Base-by-base conservation (phyloP, 2,888 invertebrate species). In the Gonocerus acuteangulatus region DNA sequence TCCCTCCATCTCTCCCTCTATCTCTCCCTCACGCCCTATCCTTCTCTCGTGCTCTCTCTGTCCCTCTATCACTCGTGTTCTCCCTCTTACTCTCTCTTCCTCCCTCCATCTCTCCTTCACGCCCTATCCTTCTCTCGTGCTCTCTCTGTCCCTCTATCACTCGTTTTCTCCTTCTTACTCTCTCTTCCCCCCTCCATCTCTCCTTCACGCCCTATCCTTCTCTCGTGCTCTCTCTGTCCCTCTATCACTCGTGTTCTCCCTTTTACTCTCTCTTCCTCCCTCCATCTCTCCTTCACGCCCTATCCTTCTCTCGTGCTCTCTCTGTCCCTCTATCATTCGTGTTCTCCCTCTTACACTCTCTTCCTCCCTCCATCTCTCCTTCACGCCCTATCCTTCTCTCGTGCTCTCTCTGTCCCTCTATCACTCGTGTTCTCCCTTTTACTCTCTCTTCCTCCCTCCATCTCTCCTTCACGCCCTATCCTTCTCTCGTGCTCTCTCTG, bases 1-100 rank as follows among this genome's bases (percentile, higher is more conserved):
- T 48, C 23, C 22, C 48, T 48, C 48, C n/a, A n/a, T 48, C 48
- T 48, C 48, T 48, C 48, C 22, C 48, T 48, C 48, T 11, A 21
- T 13, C n/a, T 13, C n/a, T 13, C 42, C 16, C n/a, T 13, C n/a
- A 3, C n/a, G 3, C 42, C 13, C 42, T 42, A 4, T 42, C 42
- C 13, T n/a, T 42, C 42, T 42, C 42, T 42, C 42, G 4, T n/a
- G 4, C 42, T 42, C 42, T 42, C 42, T 42, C 42, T 42, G 7
- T 42, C 42, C 13, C 42, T 42, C 42, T 42, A 4, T 42, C 42
- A 9, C 42, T 42, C 42, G 4, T n/a, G 4, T n/a, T 13, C 42
- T 42, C 42, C 13, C 42, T 42, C 42, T 42, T n/a, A 9, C 42
- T 42, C 42, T 42, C 42, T 42, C 42, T 15, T n/a, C 13, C 42